Percentiles rank a stretch among this genome's conserved stretches.
Conservation (phyloP, 2,888 invertebrate species). For the Drosophila lacicola region DNA sequence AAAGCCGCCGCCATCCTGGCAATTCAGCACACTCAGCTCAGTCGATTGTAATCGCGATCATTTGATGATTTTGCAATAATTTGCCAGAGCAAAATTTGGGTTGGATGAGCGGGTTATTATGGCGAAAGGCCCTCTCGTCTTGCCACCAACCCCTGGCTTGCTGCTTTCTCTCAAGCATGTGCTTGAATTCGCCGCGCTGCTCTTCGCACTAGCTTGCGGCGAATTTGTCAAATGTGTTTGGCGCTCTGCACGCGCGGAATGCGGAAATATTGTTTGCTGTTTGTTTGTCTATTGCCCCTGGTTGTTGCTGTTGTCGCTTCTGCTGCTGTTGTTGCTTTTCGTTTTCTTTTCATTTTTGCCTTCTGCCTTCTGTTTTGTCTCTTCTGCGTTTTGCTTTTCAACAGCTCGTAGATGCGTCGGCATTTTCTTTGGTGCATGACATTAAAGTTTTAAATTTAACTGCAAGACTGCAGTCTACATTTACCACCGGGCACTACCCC, state of each 20-base stretch:
- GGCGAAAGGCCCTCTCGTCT: not conserved
- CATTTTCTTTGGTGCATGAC: constrained; percentile 71
- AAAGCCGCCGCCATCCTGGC: constrained; percentile 1
- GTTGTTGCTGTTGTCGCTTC: constrained; percentile 26
- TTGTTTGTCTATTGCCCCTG: constrained; percentile 41
- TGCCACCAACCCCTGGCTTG: not conserved
- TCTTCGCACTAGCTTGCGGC: constrained; percentile 32
- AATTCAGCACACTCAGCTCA: constrained; percentile 27
- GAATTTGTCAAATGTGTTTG: constrained; percentile 66
- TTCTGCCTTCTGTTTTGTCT: constrained; percentile 39
- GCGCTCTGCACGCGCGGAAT: constrained; percentile 56
- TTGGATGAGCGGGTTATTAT: constrained; percentile 35
- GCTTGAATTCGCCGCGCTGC: constrained; percentile 24
- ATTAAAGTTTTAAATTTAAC: constrained; percentile 79
- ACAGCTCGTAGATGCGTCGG: constrained; percentile 61
- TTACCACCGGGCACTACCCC: constrained; percentile 9
- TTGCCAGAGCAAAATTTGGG: constrained; percentile 39
- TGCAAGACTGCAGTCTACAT: constrained; percentile 41
- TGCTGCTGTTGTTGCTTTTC: constrained; percentile 31
- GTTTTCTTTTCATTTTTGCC: constrained; percentile 35
- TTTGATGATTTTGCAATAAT: constrained; percentile 55
- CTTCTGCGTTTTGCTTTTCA: constrained; percentile 48
- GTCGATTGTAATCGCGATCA: constrained; percentile 42
- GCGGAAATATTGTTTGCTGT: constrained; percentile 72
- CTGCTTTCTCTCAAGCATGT: constrained; percentile 1